Evolutionary conservation across 2,888 invertebrate species (phyloP), one percentile per base, ranked within the genome.

Genomic region (Macrophya annulata): DNA sequence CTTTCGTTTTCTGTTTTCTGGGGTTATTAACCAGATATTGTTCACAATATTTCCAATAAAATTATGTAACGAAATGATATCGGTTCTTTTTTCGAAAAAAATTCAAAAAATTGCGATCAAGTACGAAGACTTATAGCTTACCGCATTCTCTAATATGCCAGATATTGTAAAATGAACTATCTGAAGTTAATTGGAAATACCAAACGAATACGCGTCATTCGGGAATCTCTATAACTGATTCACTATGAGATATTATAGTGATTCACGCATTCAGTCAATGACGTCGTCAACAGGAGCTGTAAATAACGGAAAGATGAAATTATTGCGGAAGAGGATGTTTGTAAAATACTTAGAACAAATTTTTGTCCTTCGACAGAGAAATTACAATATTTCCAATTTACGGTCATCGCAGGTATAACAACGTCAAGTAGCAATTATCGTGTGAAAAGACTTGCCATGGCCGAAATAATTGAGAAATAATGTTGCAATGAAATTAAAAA

Each of bases 211-310:
- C 12, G 43, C 74, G 74, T 74, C 74, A 74, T 74, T 74, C 21
- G 74, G 74, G 74, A 74, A 74, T 74, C 21, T 48, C 45, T 74
- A 3, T 25, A 21, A 21, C 45, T 74, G 74, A 74, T 45, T 74
- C 74, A 74, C 45, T 21, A 15, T 21, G 12, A 10, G 21, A 45
- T 17, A 37, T 9, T 15, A 74, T 45, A 68, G 17, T 68, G 37
- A 68, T 74, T 74, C 74, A 43, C 45, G 31, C 1, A 25, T 74
- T 43, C 74, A 43, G 45, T 21, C 25, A 74, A 1, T 43, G 45
- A 21, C 48, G 43, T 74, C 48, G 9, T 31, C 15, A 21, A 4
- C 74, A 74, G 45, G 21, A 74, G 43, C 74, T 21, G 74, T 45
- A 12, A 10, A 74, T n/a, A 45, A 43, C 45, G 21, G 74, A 45